These are phyloP conservation scores for Daphoenositta chrysoptera DNA, from an alignment of 2,113 vertebrate species.

Conservation along the genomic window DNA sequence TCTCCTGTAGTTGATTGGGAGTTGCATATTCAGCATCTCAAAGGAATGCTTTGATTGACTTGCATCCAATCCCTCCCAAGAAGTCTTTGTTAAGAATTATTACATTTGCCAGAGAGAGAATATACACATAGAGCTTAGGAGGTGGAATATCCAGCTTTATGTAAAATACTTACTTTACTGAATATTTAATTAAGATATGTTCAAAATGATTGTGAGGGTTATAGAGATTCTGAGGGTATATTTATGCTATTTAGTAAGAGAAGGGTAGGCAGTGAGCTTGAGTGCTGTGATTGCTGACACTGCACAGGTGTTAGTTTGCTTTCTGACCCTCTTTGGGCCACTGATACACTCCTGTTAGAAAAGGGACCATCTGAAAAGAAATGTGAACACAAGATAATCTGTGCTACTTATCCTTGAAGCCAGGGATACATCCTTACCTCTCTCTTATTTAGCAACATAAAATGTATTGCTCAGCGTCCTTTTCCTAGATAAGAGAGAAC, in stretches of 20 bases:
- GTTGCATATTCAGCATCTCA: background rate
- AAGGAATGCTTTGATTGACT: background rate
- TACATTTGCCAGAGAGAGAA: background rate
- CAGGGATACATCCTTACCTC: background rate
- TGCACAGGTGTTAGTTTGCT: background rate
- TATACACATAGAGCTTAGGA: background rate
- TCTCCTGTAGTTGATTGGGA: background rate
- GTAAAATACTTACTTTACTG: background rate
- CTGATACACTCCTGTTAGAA: background rate
- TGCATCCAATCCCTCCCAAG: background rate
- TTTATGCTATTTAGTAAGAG: background rate
- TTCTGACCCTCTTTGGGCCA: background rate
- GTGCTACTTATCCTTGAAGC: background rate
- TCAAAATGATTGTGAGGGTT: background rate
- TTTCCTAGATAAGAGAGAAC: background rate
- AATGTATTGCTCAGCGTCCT: background rate
- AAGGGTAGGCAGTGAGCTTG: background rate
- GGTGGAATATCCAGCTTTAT: background rate
- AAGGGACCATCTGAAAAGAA: background rate
- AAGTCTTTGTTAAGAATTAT: background rate
- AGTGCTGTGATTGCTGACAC: rapidly evolving
- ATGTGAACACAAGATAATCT: background rate
- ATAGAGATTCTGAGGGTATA: background rate
- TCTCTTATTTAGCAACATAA: background rate
- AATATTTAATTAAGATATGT: background rate